Percentiles rank a stretch among this genome's conserved stretches.
Conservation (phyloP, 2,797 vertebrate genomes). For the Trematomus bernacchii region DNA sequence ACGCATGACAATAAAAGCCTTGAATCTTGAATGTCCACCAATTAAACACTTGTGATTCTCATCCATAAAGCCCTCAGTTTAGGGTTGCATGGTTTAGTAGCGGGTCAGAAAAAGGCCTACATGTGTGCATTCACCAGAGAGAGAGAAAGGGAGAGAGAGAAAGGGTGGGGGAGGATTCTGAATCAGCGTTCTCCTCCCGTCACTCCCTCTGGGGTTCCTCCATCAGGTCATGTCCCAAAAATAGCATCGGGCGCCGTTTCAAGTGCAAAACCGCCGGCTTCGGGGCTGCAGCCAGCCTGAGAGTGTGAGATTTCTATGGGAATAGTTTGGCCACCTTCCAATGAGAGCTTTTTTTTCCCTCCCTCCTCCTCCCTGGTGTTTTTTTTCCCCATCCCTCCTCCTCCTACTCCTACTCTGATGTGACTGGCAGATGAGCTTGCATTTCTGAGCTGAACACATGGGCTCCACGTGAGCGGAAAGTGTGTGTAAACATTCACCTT, state of each 20-base stretch:
- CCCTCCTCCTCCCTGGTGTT: background rate
- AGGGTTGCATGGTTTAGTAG: slow-evolving; percentile 10
- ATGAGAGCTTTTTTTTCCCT: slow-evolving; percentile 51
- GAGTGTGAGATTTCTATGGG: slow-evolving; percentile 96
- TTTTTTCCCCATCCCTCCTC: slow-evolving; percentile 21
- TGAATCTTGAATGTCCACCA: slow-evolving; percentile 7
- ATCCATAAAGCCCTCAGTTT: background rate
- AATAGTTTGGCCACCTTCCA: slow-evolving; percentile 94
- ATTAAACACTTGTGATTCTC: slow-evolving; percentile 13
- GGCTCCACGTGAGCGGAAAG: slow-evolving; percentile 82
- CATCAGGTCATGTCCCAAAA: slow-evolving; percentile 96
- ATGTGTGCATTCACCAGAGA: slow-evolving; percentile 37
- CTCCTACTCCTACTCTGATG: slow-evolving; percentile 60
- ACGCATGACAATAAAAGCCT: no score
- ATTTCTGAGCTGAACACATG: slow-evolving; percentile 91
- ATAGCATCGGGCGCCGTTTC: slow-evolving; percentile 95
- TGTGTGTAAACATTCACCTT: slow-evolving; percentile 83
- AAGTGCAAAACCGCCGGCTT: slow-evolving; percentile 94
- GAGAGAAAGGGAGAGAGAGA: slow-evolving; percentile 56
- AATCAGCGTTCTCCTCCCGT: slow-evolving; percentile 84
- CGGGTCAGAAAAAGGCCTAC: slow-evolving; percentile 44
- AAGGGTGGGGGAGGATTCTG: slow-evolving; percentile 67
- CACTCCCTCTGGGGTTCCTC: slow-evolving; percentile 93
- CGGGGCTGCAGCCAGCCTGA: slow-evolving; percentile 92
- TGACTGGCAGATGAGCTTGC: slow-evolving; percentile 96